Percentiles rank a stretch among this genome's conserved stretches.
Evolutionary conservation across 2,113 vertebrate species (phyloP).

Genomic region (Apteryx owenii): DNA sequence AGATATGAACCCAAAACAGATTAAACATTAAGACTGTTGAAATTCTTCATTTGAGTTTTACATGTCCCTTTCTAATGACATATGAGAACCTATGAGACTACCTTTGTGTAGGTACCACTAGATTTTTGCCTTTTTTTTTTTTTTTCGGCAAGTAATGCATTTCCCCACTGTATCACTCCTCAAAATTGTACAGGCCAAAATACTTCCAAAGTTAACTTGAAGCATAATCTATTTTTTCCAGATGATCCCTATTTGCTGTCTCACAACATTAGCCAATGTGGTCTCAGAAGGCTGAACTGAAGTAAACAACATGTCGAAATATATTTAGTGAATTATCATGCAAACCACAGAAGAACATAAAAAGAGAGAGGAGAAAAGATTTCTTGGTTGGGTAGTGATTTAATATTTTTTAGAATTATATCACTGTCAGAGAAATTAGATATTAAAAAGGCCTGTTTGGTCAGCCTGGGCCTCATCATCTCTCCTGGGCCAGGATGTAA

Average conservation of each 20-base stretch:
- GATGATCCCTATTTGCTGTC: slow-evolving; percentile 8
- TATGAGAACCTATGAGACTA: not conserved
- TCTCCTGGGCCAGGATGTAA: not conserved
- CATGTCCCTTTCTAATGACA: not conserved
- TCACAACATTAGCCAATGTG: not conserved
- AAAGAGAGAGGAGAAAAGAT: not conserved
- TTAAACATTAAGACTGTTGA: not conserved
- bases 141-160: not conserved
- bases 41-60: not conserved
- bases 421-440: slow-evolving; percentile 30
- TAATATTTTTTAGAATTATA: not conserved
- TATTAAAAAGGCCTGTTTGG: slow-evolving; percentile 4
- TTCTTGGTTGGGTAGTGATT: not conserved
- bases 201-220: not conserved
- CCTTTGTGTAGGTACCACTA: not conserved
- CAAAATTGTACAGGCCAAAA: not conserved
- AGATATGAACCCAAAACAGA: not conserved
- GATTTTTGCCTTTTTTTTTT: not conserved
- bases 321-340: slow-evolving; percentile 32
- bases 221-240: not conserved
- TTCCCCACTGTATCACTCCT: not conserved
- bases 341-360: slow-evolving; percentile 9
- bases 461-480: not conserved
- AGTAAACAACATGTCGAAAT: slow-evolving; percentile 56
- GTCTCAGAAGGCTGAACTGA: slow-evolving; percentile 43